Conservation (phyloP, 2,113 vertebrate genomes). For the Caranx ignobilis region DNA sequence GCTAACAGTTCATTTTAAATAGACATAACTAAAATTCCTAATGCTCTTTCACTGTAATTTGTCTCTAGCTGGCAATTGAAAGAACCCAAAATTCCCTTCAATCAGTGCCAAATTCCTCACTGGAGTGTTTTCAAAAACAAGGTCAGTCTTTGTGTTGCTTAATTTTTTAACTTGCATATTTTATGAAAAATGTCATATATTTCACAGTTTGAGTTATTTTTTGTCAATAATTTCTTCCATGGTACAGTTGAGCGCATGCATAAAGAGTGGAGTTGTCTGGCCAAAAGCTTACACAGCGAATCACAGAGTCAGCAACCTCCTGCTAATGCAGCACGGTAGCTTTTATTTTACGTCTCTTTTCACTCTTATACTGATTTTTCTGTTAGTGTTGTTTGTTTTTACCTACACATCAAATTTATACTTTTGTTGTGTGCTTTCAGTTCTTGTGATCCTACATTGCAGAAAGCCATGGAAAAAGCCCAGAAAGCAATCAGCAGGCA, state of each 20-base stretch:
- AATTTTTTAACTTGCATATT: not conserved
- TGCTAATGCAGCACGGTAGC: constrained; percentile 9
- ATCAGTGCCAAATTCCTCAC: constrained; percentile 67
- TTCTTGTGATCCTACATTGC: constrained; percentile 67
- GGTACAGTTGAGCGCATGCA: constrained; percentile 75
- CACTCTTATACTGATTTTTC: not conserved
- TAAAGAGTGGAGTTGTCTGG: constrained; percentile 68
- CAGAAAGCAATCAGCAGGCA: constrained; percentile 78
- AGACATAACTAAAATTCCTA: not conserved
- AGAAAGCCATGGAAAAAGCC: constrained; percentile 65
- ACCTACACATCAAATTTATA: not conserved
- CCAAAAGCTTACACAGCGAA: constrained; percentile 63
- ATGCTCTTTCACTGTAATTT: constrained; percentile 14
- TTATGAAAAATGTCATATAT: not conserved
- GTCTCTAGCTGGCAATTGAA: constrained; percentile 75
- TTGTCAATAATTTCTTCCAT: not conserved
- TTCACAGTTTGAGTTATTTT: not conserved
- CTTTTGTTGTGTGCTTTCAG: constrained; percentile 13
- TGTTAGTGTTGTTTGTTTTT: not conserved
- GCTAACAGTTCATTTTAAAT: not conserved
- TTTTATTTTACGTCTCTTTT: not conserved
- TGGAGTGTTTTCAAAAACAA: constrained; percentile 79
- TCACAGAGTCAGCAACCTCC: constrained; percentile 4
- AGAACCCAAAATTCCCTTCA: constrained; percentile 71
- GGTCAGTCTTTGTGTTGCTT: constrained; percentile 63